Base-by-base conservation (phyloP, 1,140 invertebrate species). In the Drosophila obscura region DNA sequence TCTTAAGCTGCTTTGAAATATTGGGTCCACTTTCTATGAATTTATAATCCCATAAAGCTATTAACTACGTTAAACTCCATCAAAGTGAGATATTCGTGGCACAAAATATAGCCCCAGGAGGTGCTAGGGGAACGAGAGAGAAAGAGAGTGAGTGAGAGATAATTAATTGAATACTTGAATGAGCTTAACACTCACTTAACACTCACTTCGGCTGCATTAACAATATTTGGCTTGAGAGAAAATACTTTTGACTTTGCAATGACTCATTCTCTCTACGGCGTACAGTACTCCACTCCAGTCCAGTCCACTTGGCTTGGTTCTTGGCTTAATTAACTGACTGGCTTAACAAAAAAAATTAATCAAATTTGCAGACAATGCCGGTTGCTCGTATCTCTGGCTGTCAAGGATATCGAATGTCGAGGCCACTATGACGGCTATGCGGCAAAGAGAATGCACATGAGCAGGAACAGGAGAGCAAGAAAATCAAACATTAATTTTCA, bases 401-500 rank as follows among this genome's bases (percentile, higher is more conserved):
- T 13, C 65, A 50, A 45, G 65, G 52, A 49, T 69, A 56, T 53
- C 56, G 28, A 69, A 26, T 13, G 35, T 13, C 44, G 43, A 66
- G 63, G 28, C 53, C 51, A 48, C 53, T 72, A 53, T 62, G 66
- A 67, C 28, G 64, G 46, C 15, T 41, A 41, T 41, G 28, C 28
- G 72, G 35, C 63, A 73, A 51, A 60, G 41, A n/a, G 28, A 65
- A 44, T 61, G 28, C 53, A 45, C 45, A 39, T 13, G 11, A 39
- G 39, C 48, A 41, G 52, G 31, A 46, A 26, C 46, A 31, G 9
- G 67, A 48, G 31, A 46, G 43, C 24, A 35, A 45, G 51, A 51
- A 65, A 67, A 50, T 62, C 48, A 72, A 81, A 67, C 62, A 87
- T 78, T 87, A 72, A 85, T 78, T 87, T 81, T 81, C 78, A 87